Evolutionary conservation across 2,888 invertebrate genomes (phyloP).

Genomic region (Cosmia pyralina): DNA sequence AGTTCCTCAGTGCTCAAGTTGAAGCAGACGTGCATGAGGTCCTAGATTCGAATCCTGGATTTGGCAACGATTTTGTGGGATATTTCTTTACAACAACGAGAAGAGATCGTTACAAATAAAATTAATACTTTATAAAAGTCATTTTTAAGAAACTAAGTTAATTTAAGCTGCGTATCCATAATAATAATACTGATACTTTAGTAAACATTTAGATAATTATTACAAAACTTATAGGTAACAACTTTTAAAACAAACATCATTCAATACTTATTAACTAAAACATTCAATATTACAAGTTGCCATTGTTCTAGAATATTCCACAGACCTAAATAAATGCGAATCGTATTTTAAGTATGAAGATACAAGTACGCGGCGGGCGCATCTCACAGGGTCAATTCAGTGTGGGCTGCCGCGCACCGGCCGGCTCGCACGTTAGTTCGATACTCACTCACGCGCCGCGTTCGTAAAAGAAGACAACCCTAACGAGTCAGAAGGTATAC

Average conservation of each 20-base stretch:
- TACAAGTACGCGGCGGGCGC: too few species aligned
- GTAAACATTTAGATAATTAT: not conserved
- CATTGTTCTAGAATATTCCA: conserved; percentile 17
- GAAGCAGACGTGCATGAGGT: not conserved
- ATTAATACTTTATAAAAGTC: not conserved
- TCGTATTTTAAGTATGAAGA: too few species aligned
- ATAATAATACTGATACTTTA: not conserved
- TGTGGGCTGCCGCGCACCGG: too few species aligned
- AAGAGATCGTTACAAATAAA: not conserved
- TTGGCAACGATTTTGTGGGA: not conserved
- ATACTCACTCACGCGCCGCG: too few species aligned
- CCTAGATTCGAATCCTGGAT: not conserved
- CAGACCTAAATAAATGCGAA: conserved; percentile 28
- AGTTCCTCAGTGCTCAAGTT: not conserved
- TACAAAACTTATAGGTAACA: conserved; percentile 32
- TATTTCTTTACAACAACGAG: too few species aligned
- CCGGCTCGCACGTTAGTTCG: too few species aligned
- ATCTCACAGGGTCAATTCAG: too few species aligned
- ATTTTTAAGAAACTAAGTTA: not conserved
- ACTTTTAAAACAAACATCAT: conserved; percentile 31
- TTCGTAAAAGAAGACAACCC: too few species aligned
- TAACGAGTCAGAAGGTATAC: too few species aligned
- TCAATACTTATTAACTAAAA: conserved; percentile 30
- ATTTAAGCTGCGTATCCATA: not conserved
- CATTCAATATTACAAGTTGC: conserved; percentile 13